Conservation (phyloP, 2,113 vertebrate species). For the Hippolais icterina region DNA sequence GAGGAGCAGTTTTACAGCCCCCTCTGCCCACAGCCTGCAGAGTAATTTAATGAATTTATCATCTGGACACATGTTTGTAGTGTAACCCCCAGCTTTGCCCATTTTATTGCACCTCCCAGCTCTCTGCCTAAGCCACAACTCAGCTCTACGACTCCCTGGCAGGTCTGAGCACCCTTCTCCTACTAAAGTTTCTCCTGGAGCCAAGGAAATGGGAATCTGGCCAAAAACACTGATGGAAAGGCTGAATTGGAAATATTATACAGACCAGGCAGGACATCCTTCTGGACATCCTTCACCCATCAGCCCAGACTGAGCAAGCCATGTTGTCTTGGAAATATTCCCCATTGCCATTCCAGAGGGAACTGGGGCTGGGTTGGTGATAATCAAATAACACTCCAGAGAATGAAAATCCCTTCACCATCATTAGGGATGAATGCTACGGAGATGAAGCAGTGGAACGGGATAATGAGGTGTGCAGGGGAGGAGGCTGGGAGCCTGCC, state of each 20-base stretch:
- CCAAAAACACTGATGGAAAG: neutral
- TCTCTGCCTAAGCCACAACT: neutral
- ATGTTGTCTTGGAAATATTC: neutral
- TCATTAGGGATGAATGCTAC: neutral
- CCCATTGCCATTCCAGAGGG: neutral
- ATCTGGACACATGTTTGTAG: fast-evolving
- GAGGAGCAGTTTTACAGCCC: neutral
- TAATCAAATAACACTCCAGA: neutral
- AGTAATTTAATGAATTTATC: neutral
- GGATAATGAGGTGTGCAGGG: conserved; percentile 26
- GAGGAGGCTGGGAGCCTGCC: conserved; percentile 3
- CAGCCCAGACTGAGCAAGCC: neutral
- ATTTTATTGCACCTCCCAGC: neutral
- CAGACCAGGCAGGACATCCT: neutral
- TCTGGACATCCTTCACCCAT: neutral
- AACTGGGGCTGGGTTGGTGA: neutral
- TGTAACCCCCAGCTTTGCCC: neutral
- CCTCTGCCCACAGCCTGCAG: neutral
- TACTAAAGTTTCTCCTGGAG: neutral
- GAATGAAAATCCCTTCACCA: neutral
- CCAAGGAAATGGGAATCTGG: neutral
- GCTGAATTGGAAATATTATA: neutral
- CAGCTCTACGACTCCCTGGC: neutral
- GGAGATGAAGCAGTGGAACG: neutral
- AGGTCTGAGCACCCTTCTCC: neutral